Conservation (phyloP, 2,797 vertebrate genomes). For the Thalassophryne amazonica region DNA sequence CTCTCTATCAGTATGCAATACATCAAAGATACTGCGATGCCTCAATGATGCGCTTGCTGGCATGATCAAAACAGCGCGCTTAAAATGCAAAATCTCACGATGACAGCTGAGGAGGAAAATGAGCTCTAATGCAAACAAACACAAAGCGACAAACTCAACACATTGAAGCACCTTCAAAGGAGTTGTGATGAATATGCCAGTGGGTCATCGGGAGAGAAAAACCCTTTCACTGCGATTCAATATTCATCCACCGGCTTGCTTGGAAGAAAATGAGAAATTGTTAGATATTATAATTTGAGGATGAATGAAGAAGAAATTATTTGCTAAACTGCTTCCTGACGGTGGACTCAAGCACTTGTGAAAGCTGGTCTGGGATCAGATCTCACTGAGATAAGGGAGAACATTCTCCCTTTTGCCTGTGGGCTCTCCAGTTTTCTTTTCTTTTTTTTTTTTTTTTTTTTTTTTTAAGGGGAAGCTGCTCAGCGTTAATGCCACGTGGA, state of each 20-base stretch:
- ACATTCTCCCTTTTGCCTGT: constrained; percentile 19
- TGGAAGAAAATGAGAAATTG: constrained; percentile 14
- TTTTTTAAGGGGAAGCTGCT: constrained; percentile 40
- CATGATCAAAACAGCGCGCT: constrained; percentile 69
- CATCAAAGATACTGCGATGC: constrained; percentile 65
- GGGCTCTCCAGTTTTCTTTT: constrained; percentile 34
- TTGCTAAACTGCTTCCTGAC: constrained; percentile 52
- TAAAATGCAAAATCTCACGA: constrained; percentile 55
- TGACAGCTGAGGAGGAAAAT: constrained; percentile 20
- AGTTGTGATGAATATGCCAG: constrained; percentile 25
- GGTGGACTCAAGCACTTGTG: constrained; percentile 24
- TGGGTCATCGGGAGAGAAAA: constrained; percentile 37
- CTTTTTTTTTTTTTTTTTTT: too few relatives aligned
- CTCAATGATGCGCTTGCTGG: constrained; percentile 49
- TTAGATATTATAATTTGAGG: constrained; percentile 31
- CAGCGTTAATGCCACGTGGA: constrained; percentile 48
- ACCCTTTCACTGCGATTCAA: constrained; percentile 33
- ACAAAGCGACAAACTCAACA: constrained; percentile 12
- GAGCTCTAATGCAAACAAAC: constrained; percentile 48
- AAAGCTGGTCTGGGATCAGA: constrained; percentile 36
- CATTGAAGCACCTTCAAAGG: constrained; percentile 22
- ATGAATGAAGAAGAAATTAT: constrained; percentile 49
- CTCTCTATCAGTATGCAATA: constrained; percentile 55
- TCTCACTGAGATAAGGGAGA: constrained; percentile 13
- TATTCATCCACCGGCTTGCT: constrained; percentile 19